These are phyloP conservation scores for Melanogrammus aeglefinus DNA, from an alignment of 2,797 vertebrate genomes.

Conservation along the genomic window DNA sequence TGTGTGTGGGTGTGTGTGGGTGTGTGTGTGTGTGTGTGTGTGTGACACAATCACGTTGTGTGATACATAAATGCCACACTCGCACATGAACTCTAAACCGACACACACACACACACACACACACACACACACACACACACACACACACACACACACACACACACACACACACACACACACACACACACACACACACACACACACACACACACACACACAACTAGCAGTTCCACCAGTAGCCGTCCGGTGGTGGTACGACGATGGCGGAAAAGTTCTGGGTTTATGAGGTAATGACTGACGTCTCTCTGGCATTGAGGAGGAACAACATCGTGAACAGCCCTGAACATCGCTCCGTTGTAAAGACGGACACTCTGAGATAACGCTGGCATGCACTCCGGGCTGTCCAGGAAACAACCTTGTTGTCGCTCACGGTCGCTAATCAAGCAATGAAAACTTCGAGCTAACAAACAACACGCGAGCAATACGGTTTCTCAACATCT, in stretches of 20 bases:
- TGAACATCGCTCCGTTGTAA: too few relatives aligned
- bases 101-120: constrained; percentile 4
- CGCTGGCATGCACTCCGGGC: too few relatives aligned
- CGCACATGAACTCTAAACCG: background rate
- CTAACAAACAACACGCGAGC: too few relatives aligned
- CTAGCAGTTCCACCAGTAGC: too few relatives aligned
- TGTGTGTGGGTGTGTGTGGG: too few relatives aligned
- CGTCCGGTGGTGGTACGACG: background rate
- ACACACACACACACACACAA: constrained; percentile 2
- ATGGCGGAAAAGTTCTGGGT: background rate
- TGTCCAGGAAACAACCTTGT: too few relatives aligned
- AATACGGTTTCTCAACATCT: too few relatives aligned
- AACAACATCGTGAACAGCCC: too few relatives aligned
- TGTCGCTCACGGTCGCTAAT: too few relatives aligned
- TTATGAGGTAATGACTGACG: background rate
- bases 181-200: constrained; percentile 8
- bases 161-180: constrained; percentile 23
- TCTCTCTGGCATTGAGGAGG: too few relatives aligned
- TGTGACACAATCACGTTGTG: constrained; percentile 9
- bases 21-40: background rate
- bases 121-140: constrained; percentile 5
- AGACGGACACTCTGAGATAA: too few relatives aligned
- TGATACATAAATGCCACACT: constrained; percentile 16
- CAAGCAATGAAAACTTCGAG: too few relatives aligned
- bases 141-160: constrained; percentile 3